Percentiles rank a stretch among this genome's conserved stretches.
Evolutionary conservation across 2,113 vertebrate species (phyloP).

Genomic region (Otus sunia): DNA sequence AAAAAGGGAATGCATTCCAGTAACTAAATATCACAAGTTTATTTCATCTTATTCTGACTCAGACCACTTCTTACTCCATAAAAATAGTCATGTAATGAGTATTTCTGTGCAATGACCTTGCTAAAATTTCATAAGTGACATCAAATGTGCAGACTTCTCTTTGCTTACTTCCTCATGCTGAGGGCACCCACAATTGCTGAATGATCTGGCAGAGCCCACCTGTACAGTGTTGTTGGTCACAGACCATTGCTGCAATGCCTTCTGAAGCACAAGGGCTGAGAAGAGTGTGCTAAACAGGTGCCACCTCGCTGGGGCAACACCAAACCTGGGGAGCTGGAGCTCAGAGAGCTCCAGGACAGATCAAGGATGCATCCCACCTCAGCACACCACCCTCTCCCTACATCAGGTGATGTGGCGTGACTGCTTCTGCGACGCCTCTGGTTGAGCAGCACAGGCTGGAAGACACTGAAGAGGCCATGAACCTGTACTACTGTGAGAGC

Average conservation of each 20-base stretch:
- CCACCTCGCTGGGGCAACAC: neutral
- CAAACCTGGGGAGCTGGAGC: neutral
- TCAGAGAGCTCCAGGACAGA: neutral
- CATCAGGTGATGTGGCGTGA: accelerated
- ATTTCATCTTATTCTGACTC: neutral
- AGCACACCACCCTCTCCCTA: neutral
- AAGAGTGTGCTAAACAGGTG: neutral
- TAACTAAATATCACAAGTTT: neutral
- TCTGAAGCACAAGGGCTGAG: neutral
- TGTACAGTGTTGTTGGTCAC: accelerated
- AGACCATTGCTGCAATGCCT: neutral
- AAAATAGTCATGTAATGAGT: neutral
- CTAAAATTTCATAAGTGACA: neutral
- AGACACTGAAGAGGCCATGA: neutral
- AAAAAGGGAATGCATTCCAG: neutral
- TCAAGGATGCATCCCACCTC: neutral
- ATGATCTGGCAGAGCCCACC: neutral
- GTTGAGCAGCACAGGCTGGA: neutral
- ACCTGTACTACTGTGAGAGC: neutral
- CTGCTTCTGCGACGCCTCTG: neutral
- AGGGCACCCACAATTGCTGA: accelerated
- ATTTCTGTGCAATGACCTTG: neutral
- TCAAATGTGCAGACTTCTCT: neutral
- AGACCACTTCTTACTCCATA: neutral
- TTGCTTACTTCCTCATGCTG: neutral